These are phyloP conservation scores for Gambelia wislizenii DNA, from an alignment of 2,797 vertebrate genomes.

Conservation along the genomic window DNA sequence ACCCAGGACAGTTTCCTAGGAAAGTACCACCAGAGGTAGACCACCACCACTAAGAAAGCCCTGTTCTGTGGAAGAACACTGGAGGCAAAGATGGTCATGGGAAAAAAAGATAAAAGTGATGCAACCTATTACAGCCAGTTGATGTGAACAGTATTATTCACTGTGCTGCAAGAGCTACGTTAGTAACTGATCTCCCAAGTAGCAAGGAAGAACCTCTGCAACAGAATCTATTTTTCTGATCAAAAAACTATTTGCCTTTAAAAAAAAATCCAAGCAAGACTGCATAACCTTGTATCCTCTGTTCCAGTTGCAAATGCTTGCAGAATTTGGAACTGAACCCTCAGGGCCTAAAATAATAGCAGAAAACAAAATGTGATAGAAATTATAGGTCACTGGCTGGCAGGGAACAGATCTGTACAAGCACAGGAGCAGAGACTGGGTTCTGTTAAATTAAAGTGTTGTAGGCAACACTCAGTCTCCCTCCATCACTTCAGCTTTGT, in stretches of 20 bases:
- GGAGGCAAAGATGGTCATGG: neutral
- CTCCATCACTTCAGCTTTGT: neutral
- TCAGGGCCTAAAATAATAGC: neutral
- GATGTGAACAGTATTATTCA: neutral
- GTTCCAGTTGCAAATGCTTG: neutral
- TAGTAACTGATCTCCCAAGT: neutral
- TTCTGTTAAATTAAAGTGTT: neutral
- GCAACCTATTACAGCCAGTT: neutral
- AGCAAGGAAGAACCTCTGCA: neutral
- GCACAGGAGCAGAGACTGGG: neutral
- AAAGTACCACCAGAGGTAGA: no score
- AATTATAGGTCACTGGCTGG: neutral
- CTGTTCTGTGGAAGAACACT: neutral
- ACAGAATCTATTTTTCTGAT: neutral
- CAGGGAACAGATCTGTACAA: neutral
- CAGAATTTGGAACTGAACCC: neutral
- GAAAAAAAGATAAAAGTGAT: no score
- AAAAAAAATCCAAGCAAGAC: neutral
- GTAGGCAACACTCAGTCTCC: neutral
- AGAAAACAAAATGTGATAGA: neutral
- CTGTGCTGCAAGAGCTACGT: neutral
- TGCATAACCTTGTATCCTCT: neutral
- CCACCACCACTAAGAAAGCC: no score
- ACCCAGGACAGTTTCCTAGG: neutral
- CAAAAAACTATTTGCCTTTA: neutral